These are phyloP conservation scores for Turritopsis dohrnii DNA, from an alignment of 30 jellyfish, hydroid and myxozoan genomes.

Conservation along the genomic window DNA sequence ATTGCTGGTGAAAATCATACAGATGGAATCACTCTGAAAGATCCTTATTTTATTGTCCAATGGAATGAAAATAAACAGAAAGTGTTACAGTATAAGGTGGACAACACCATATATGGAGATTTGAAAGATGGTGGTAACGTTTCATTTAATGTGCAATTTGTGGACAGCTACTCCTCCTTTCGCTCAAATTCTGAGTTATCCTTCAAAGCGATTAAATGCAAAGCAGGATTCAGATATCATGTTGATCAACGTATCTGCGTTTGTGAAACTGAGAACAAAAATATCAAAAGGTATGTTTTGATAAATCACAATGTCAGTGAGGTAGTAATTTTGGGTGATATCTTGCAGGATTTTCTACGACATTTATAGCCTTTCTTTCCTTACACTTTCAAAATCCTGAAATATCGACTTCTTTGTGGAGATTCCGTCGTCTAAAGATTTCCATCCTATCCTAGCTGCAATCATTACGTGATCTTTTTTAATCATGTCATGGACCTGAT, in stretches of 20 bases:
- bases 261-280: not conserved
- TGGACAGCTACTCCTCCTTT: constrained; percentile 8
- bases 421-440: too few species aligned
- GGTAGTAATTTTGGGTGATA: too few species aligned
- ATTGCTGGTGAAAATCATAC: not conserved
- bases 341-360: too few species aligned
- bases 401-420: too few species aligned
- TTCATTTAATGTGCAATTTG: not conserved
- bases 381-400: too few species aligned
- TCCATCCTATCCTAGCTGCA: too few species aligned
- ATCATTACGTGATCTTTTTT: too few species aligned
- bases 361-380: too few species aligned
- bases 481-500: too few species aligned
- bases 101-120: not conserved
- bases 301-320: too few species aligned
- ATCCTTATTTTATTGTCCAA: not conserved
- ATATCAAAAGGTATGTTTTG: not conserved
- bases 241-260: constrained; percentile 1
- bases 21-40: not conserved
- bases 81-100: not conserved
- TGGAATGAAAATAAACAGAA: not conserved
- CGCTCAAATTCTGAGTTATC: constrained; percentile 1
- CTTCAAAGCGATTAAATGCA: not conserved
- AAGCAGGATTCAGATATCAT: constrained; percentile 7
- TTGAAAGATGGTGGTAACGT: not conserved